A percentile compares a stretch with the other conserved stretches of the same genome.
Evolutionary conservation across 2,888 invertebrate genomes (phyloP).

Genomic region (Trachelus troglodyta): DNA sequence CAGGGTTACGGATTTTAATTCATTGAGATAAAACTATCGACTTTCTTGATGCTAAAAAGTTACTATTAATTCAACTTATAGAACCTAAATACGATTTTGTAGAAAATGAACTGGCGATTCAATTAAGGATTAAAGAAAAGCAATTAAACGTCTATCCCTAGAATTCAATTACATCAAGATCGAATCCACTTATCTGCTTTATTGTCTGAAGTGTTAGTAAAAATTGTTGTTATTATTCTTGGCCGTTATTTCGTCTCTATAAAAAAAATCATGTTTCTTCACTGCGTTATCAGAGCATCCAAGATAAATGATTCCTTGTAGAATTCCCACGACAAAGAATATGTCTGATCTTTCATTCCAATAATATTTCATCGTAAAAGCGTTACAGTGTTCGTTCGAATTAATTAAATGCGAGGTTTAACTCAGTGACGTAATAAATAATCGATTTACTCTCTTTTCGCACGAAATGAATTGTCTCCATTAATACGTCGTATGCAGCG

Average conservation of each 20-base stretch:
- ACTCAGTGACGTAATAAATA: background rate
- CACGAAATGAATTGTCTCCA: background rate
- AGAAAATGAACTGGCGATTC: background rate
- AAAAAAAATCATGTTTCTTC: background rate
- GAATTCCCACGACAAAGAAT: background rate
- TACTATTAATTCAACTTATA: background rate
- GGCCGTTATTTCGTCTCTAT: background rate
- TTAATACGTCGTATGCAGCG: background rate
- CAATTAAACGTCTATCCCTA: background rate
- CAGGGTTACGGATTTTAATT: background rate
- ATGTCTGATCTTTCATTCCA: background rate
- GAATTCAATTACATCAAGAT: background rate
- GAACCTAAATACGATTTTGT: background rate
- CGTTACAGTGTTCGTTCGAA: background rate
- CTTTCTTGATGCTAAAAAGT: background rate
- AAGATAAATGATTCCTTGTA: background rate
- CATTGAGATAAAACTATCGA: background rate
- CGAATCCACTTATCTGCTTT: background rate
- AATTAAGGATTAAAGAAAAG: background rate
- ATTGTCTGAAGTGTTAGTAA: background rate
- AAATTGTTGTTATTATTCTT: background rate
- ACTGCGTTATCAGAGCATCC: background rate
- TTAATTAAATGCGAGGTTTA: background rate
- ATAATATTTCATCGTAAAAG: background rate
- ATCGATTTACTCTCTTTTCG: background rate